Conservation (phyloP, 2,888 invertebrate species). For the Plebejus melissa region DNA sequence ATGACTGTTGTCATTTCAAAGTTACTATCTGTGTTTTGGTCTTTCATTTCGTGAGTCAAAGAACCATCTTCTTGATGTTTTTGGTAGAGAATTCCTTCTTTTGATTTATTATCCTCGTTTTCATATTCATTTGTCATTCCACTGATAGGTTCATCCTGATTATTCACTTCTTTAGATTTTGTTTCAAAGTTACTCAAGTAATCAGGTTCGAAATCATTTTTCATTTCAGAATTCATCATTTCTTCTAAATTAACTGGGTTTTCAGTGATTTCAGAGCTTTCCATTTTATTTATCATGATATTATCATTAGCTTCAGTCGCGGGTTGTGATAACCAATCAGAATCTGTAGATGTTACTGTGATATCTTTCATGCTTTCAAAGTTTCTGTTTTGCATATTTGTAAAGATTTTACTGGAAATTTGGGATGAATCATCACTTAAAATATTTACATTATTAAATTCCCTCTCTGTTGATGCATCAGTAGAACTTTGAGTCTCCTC, state of each 20-base stretch:
- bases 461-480: slow-evolving; percentile 34
- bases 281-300: slow-evolving; percentile 52
- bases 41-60: slow-evolving; percentile 34
- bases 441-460: slow-evolving; percentile 28
- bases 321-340: slow-evolving; percentile 63
- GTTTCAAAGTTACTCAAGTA: slow-evolving; percentile 58
- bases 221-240: slow-evolving; percentile 50
- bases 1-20: slow-evolving; percentile 55
- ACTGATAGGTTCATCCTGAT: slow-evolving; percentile 55
- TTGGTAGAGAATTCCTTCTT: slow-evolving; percentile 54
- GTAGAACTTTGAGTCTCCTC: slow-evolving; percentile 26
- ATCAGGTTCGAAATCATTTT: slow-evolving; percentile 68
- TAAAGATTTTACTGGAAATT: not conserved
- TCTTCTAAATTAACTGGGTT: slow-evolving; percentile 51
- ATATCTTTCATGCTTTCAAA: slow-evolving; percentile 37
- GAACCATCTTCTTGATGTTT: slow-evolving; percentile 33
- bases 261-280: slow-evolving; percentile 49
- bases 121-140: slow-evolving; percentile 63
- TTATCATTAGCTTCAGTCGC: slow-evolving; percentile 59
- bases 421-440: slow-evolving; percentile 34
- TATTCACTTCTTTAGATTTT: slow-evolving; percentile 47
- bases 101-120: slow-evolving; percentile 56
- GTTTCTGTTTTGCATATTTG: slow-evolving; percentile 32
- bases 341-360: slow-evolving; percentile 40
- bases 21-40: slow-evolving; percentile 35